These are phyloP conservation scores for Rhamphomyia laevipes DNA, from an alignment of 2,888 invertebrate species.

Conservation along the genomic window DNA sequence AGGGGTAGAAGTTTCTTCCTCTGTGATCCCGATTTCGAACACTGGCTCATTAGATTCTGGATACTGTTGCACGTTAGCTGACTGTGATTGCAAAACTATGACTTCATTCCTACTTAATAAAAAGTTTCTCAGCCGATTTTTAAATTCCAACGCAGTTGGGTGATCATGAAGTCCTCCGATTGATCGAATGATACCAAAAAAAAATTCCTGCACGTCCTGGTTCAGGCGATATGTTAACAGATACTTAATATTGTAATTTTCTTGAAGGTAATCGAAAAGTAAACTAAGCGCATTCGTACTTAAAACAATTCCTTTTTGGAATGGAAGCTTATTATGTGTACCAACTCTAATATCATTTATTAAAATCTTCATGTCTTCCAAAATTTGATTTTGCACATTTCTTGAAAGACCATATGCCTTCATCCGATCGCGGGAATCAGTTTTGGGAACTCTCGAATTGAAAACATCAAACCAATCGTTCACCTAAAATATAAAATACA, in stretches of 20 bases:
- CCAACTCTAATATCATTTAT: slow-evolving; percentile 13
- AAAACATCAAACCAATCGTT: slow-evolving; percentile 20
- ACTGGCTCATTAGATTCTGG: neutral
- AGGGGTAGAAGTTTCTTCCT: no score
- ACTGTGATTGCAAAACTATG: neutral
- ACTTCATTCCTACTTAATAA: neutral
- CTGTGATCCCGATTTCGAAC: no score
- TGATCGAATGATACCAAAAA: slow-evolving; percentile 1
- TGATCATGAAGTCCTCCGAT: slow-evolving; percentile 1
- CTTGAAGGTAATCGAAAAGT: neutral
- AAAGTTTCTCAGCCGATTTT: slow-evolving; percentile 2
- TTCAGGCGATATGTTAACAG: neutral
- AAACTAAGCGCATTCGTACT: slow-evolving; percentile 10
- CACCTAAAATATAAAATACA: no score
- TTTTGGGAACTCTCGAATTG: slow-evolving; percentile 12
- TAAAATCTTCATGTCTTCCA: slow-evolving; percentile 14
- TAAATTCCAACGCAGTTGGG: slow-evolving; percentile 3
- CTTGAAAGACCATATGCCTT: slow-evolving; percentile 16
- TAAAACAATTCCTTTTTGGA: slow-evolving; percentile 18
- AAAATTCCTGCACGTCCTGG: slow-evolving; percentile 1
- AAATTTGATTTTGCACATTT: slow-evolving; percentile 13
- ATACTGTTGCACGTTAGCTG: no score
- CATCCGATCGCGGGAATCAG: slow-evolving; percentile 14
- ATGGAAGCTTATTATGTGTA: slow-evolving; percentile 15
- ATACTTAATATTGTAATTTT: neutral